These are phyloP conservation scores for Hyperoodon ampullatus DNA, from an alignment of 2,113 vertebrate species.

Conservation along the genomic window DNA sequence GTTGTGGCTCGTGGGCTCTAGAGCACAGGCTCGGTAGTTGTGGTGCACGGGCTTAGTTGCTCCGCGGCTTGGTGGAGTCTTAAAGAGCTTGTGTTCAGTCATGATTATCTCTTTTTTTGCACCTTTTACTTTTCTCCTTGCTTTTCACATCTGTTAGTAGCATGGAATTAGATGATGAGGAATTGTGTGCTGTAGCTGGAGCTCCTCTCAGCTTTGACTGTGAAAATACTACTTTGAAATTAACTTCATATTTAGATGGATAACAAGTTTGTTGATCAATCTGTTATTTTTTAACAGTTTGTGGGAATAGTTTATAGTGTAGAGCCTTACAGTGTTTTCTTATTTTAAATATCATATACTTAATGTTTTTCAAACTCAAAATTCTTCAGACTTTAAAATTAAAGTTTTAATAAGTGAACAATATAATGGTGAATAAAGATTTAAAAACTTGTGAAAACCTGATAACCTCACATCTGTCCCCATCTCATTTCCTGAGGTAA, in stretches of 20 bases:
- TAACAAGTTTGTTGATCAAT: not conserved
- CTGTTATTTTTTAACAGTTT: not conserved
- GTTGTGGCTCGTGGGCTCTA: no score
- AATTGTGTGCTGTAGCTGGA: not conserved
- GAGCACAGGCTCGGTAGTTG: no score
- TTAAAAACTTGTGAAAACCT: not conserved
- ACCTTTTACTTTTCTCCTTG: not conserved
- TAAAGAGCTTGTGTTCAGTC: not conserved
- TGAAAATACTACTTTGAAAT: conserved; percentile 47
- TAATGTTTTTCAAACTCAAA: not conserved
- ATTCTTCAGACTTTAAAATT: not conserved
- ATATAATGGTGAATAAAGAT: not conserved
- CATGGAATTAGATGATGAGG: not conserved
- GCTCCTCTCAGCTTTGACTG: conserved; percentile 19
- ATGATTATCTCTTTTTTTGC: not conserved
- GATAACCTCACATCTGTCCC: not conserved
- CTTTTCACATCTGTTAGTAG: not conserved
- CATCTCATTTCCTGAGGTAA: not conserved
- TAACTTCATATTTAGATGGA: conserved; percentile 13
- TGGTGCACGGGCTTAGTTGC: no score
- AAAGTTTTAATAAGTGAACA: not conserved
- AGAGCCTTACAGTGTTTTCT: not conserved
- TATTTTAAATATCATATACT: not conserved
- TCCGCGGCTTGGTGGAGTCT: not conserved
- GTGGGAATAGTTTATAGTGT: not conserved